Conservation (phyloP, 2,113 vertebrate genomes). For the Sphaerodactylus townsendi region DNA sequence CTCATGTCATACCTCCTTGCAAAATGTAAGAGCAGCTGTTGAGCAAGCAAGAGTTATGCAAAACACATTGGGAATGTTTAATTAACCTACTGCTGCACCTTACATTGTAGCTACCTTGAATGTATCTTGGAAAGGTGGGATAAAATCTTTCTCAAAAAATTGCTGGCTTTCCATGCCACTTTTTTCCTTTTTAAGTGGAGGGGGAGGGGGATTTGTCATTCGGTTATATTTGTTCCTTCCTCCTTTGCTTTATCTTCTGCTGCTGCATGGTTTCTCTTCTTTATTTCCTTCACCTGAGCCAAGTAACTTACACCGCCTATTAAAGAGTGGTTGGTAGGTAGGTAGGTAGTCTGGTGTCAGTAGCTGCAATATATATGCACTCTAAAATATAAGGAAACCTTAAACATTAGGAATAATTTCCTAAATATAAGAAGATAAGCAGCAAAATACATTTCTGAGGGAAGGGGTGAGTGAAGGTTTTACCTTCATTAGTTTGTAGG, state of each 20-base stretch:
- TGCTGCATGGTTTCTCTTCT: not conserved
- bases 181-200: no score
- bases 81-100: no score
- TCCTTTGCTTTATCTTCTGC: not conserved
- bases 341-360: not conserved
- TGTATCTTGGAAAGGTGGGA: no score
- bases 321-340: not conserved
- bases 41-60: no score
- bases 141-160: no score
- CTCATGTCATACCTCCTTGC: no score
- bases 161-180: no score
- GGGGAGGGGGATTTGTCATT: no score
- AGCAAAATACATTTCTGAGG: not conserved
- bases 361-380: not conserved
- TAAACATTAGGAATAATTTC: not conserved
- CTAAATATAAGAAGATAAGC: not conserved
- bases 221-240: not conserved
- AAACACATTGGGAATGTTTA: no score
- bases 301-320: accelerated
- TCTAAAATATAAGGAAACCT: no score
- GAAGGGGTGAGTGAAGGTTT: not conserved
- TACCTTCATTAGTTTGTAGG: not conserved
- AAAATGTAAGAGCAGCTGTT: no score
- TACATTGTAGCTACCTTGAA: no score
- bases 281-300: not conserved